These are phyloP conservation scores for cat (Felis catus) DNA, from an alignment of 2,113 vertebrate genomes.

Conservation along the genomic window F.catus_Fca126_mat1.0 CM031416.1:72116501-72117000, in stretches of 20 bases:
- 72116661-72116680: not conserved
- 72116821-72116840: too few relatives aligned
- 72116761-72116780: too few relatives aligned
- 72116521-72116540: not conserved
- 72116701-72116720: not conserved
- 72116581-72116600: not conserved
- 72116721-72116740: not conserved
- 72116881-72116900: too few relatives aligned
- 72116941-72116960: not conserved
- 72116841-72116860: too few relatives aligned
- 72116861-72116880: too few relatives aligned
- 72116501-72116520: slow-evolving; percentile 17
- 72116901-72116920: too few relatives aligned
- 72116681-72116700: not conserved
- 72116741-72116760: not conserved
- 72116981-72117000: not conserved
- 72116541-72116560: not conserved
- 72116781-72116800: too few relatives aligned
- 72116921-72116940: too few relatives aligned
- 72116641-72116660: not conserved
- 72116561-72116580: not conserved
- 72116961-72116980: not conserved
- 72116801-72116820: too few relatives aligned
- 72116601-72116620: not conserved
- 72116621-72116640: not conserved